Evolutionary conservation across 1,140 invertebrate genomes (phyloP), one percentile per base, ranked within the genome.

Genomic region (Drosophila ogumai): DNA sequence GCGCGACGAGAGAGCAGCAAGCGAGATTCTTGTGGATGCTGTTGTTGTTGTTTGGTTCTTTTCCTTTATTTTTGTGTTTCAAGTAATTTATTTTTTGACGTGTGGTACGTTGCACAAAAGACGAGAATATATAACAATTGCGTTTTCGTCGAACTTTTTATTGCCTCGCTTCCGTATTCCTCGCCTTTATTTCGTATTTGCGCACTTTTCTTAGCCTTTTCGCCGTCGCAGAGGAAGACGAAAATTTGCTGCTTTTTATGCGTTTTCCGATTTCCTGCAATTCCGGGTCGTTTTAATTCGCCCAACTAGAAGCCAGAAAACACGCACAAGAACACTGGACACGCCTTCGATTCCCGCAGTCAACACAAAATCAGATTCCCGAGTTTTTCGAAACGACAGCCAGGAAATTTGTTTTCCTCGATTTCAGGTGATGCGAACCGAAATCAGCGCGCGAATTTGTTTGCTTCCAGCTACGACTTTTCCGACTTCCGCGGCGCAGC

Each of bases 51-150:
- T 68, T 69, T 10, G 64, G 32, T n/a, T 47, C 28, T 69, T n/a
- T 41, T 28, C 47, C 25, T 12, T 31, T 49, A 49, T 49, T 43
- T 68, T 64, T 31, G 25, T 69, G 19, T 38, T 41, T 54, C 57
- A 36, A 63, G 56, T 55, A 74, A 74, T 74, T 74, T 74, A 50
- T 71, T 72, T 72, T 71, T 72, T 71, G 43, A 69, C 56, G 52
- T 72, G 50, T 50, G 47, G 34, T 71, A 44, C 36, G 34, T 58
- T 74, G 71, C 71, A 74, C 71, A 74, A 74, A 74, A 74, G 67
- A 71, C 60, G 60, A 74, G 36, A 41, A 73, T 73, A 73, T 71
- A 44, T 57, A 71, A 71, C 68, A 55, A 52, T 32, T 73, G 46
- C 55, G 66, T 52, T 68, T 64, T 64, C 46, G 65, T 22, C 44